Evolutionary conservation across 2,888 invertebrate genomes (phyloP), one percentile per base, ranked within the genome.

Genomic region (Acanthococcus lagerstroemiae): DNA sequence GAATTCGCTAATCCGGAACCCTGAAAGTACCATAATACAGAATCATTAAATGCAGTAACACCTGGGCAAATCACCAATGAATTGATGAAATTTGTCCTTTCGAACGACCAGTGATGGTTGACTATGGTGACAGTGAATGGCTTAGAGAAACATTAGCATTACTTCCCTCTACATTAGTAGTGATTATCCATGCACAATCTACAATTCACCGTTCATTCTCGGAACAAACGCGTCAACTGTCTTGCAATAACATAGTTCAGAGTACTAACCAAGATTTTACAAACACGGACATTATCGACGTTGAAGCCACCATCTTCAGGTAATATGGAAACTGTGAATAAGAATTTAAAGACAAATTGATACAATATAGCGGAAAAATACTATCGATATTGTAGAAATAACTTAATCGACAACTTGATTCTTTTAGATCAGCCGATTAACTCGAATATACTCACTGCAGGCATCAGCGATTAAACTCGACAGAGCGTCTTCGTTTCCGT

Each of bases 241-340:
- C 50, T 4, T 17, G 19, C 9, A 50, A 50, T 50, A 21, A 50
- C n/a, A n/a, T n/a, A n/a, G n/a, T n/a, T n/a, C n/a, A n/a, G n/a
- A n/a, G 46, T 58, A 71, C 71, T 76, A 75, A 84, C 85, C 81
- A 81, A 72, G 69, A 83, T 81, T 74, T 96, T 96, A 77, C 92
- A 94, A 66, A 99, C 88, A 71, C 99, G 83, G 67, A 99, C 86
- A 79, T 95, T 96, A 76, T 99, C 99, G 26, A 99, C 96, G 80
- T 96, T 97, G 76, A 99, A 99, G 48, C 88, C 87, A 1, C 85
- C 85, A 70, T 87, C 82, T 72, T 91, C 88, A 7, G 94, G 90
- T 67, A 95, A 76, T 71, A 95, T 89, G 1, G 90, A 87, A 69
- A 92, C 84, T 80, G 73, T 61, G 76, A 70, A 25, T 66, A 65